phyloP scores from a whole-genome alignment of 1,140 invertebrate genomes.

The Drosophila serrata region DNA sequence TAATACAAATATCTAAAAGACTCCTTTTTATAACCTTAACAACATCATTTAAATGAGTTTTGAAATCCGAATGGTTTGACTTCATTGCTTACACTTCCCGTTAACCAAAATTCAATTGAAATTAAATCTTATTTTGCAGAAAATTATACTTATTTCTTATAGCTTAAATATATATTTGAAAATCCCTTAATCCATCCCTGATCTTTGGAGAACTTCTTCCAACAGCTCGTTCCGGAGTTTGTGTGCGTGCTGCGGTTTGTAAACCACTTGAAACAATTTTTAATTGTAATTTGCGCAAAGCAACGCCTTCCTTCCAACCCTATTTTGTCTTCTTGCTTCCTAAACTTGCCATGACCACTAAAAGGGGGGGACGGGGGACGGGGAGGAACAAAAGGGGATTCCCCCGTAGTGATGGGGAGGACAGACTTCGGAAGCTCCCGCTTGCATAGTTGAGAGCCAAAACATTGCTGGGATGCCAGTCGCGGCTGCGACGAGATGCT shows the following conservation, averaged over 20 bases:
- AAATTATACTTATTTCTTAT: no score
- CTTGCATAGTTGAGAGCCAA: slow-evolving; percentile 74
- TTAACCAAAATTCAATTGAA: no score
- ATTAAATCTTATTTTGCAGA: no score
- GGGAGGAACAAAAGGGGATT: slow-evolving; percentile 6
- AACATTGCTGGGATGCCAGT: slow-evolving; percentile 75
- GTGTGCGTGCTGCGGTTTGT: slow-evolving; percentile 76
- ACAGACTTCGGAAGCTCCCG: slow-evolving; percentile 47
- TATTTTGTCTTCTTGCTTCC: slow-evolving; percentile 4
- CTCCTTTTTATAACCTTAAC: background rate
- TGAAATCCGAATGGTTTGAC: background rate
- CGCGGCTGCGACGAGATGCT: slow-evolving; percentile 72
- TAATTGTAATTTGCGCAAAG: slow-evolving; percentile 82
- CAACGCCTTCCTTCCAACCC: slow-evolving; percentile 55
- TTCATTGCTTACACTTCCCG: background rate
- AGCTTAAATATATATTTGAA: background rate
- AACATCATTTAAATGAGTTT: background rate
- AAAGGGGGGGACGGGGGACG: background rate
- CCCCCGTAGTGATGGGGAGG: background rate
- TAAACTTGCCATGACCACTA: slow-evolving; percentile 45
- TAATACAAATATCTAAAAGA: background rate
- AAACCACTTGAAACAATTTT: slow-evolving; percentile 84
- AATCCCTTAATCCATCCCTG: slow-evolving; percentile 30
- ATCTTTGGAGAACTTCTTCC: slow-evolving; percentile 7
- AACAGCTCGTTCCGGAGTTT: slow-evolving; percentile 35